These are phyloP conservation scores for Aleadryas rufinucha DNA, from an alignment of 2,113 vertebrate genomes.

Conservation along the genomic window DNA sequence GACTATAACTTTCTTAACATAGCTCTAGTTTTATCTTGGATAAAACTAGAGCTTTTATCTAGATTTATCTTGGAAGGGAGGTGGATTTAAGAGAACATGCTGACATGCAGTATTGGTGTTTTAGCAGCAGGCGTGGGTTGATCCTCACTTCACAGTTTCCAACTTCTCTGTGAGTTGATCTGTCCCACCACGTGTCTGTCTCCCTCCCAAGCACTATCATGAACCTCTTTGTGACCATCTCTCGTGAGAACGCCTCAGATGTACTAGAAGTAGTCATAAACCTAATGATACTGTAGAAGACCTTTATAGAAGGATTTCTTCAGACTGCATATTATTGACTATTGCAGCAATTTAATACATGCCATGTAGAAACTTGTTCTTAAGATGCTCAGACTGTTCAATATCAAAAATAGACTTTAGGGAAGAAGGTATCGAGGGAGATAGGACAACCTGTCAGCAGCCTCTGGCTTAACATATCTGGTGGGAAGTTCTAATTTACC, in stretches of 20 bases:
- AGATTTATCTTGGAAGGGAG: neutral
- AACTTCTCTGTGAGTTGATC: neutral
- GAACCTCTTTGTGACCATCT: neutral
- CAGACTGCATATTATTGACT: neutral
- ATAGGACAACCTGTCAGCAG: neutral
- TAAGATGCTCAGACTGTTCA: neutral
- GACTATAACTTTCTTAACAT: neutral
- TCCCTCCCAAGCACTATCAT: neutral
- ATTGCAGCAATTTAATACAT: neutral
- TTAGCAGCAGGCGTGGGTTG: neutral
- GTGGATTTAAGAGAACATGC: neutral
- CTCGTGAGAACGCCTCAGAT: fast-evolving
- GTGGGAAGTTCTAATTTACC: conserved; percentile 25
- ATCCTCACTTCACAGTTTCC: neutral
- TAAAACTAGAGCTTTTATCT: no score
- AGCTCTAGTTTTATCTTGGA: no score
- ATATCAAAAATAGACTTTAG: neutral
- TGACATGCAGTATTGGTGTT: neutral
- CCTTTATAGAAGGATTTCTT: neutral
- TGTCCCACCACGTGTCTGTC: neutral
- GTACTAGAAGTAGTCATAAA: neutral
- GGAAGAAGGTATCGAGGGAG: neutral
- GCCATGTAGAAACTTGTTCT: neutral
- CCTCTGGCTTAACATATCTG: conserved; percentile 7
- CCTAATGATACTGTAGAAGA: neutral